Evolutionary conservation across 1,140 invertebrate genomes (phyloP), one percentile per base, ranked within the genome.

Genomic region (Thaumatotibia leucotreta): DNA sequence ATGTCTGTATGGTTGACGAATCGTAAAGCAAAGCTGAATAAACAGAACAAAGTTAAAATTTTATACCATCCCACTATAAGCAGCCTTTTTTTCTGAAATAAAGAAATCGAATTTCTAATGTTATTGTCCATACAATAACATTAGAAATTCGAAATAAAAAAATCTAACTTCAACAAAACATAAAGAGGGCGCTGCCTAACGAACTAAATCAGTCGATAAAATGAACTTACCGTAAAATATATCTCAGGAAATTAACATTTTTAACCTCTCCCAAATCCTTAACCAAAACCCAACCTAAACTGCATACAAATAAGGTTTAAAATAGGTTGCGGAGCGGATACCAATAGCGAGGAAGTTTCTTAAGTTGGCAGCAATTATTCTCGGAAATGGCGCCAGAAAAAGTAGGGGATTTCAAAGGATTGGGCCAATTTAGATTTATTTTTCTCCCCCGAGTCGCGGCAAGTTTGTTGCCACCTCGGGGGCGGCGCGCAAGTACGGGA

Each of bases 361-460:
- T 78, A 82, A 85, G 73, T 77, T 65, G 32, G 31, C 65, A 68
- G 77, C 76, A 83, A 86, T 88, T 80, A 84, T 86, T 86, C 80
- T 82, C 79, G 73, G 79, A 82, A 85, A 86, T 78, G 80, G 76
- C 77, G 74, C 66, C 68, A 85, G 83, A 87, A 88, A 86, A 88
- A 86, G 73, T 82, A 75, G 83, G 82, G 83, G 82, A 82, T 85
- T 85, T 80, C 74, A 84, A 83, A 83, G 83, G 84, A 87, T 88
- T 82, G 83, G 73, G 73, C 82, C 83, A 86, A 87, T 88, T 88
- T 87, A 86, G 84, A 87, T 88, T 88, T 88, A 87, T 87, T 86
- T 86, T 86, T 86, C 84, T 77, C 86, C 84, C 84, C 72, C 77
- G 74, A 66, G 58, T n/a, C n/a, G n/a, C n/a, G 22, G 66, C 72